Evolutionary conservation across 2,113 vertebrate genomes (phyloP).

Genomic region (Oxyruncus cristatus): DNA sequence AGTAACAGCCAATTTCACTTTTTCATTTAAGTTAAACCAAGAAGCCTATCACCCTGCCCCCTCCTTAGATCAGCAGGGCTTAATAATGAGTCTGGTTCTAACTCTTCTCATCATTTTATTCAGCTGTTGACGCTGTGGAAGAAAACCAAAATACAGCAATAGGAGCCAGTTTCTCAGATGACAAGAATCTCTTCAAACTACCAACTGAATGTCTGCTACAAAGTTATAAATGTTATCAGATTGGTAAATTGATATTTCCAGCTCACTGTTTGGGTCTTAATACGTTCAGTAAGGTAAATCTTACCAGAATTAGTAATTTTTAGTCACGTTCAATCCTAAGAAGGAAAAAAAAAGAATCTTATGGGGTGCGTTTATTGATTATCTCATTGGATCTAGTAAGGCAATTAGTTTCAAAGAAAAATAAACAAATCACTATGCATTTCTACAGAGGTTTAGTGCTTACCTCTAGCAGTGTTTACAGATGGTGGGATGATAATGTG

Average conservation of each 20-base stretch:
- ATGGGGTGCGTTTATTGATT: neutral
- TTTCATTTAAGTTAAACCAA: neutral
- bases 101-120: neutral
- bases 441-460: neutral
- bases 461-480: neutral
- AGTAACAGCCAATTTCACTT: neutral
- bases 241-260: neutral
- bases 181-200: neutral
- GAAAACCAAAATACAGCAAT: neutral
- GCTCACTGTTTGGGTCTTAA: neutral
- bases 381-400: neutral
- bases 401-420: neutral
- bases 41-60: neutral
- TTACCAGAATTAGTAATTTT: neutral
- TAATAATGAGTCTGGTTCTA: neutral
- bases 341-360: neutral
- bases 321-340: neutral
- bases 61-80: neutral
- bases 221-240: neutral
- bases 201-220: neutral
- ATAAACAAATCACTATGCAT: neutral
- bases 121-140: neutral
- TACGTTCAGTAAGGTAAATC: neutral
- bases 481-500: neutral
- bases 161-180: neutral